Evolutionary conservation across 2,888 invertebrate genomes (phyloP).

Genomic region (Alentia gelatinosa): DNA sequence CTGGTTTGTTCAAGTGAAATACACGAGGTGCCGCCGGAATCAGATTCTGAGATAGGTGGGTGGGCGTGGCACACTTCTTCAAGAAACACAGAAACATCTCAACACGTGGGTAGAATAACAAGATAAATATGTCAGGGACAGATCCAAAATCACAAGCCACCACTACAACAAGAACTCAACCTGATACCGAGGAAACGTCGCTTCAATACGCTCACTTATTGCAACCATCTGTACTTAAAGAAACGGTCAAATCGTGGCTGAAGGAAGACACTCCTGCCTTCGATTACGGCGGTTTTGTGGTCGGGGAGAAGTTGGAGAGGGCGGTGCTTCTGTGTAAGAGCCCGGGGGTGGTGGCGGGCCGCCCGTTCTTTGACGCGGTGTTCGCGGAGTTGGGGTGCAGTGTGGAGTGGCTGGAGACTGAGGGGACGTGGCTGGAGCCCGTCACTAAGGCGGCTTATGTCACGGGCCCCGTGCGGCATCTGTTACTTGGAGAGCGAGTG

Average conservation of each 20-base stretch:
- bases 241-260: constrained; percentile 74
- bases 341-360: constrained; percentile 79
- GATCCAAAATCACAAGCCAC: too few relatives aligned
- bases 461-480: constrained; percentile 76
- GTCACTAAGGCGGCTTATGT: constrained; percentile 76
- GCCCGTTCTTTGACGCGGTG: constrained; percentile 80
- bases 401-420: constrained; percentile 77
- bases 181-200: too few relatives aligned
- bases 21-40: too few relatives aligned
- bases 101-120: too few relatives aligned
- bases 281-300: constrained; percentile 79
- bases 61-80: too few relatives aligned
- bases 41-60: too few relatives aligned
- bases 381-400: constrained; percentile 79
- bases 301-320: constrained; percentile 76
- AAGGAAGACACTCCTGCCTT: constrained; percentile 79
- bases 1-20: too few relatives aligned
- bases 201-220: too few relatives aligned
- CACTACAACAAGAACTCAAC: too few relatives aligned
- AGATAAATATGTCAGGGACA: too few relatives aligned
- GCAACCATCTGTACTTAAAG: background rate
- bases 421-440: constrained; percentile 74
- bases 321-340: constrained; percentile 76
- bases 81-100: too few relatives aligned
- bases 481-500: constrained; percentile 80